These are phyloP conservation scores for Synergus umbraculus DNA, from an alignment of 2,888 invertebrate species.

Conservation along the genomic window DNA sequence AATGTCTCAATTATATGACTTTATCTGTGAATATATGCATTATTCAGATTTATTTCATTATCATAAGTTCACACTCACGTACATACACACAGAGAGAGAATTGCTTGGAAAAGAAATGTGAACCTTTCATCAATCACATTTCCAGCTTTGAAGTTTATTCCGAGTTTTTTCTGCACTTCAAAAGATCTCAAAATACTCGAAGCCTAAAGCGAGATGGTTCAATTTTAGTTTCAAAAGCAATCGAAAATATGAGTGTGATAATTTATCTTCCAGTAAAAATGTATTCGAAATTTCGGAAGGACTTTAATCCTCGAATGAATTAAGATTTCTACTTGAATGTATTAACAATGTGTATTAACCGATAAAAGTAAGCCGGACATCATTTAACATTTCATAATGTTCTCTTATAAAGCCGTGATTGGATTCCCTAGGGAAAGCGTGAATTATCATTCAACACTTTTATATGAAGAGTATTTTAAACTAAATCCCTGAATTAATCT, in stretches of 20 bases:
- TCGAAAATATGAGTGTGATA: neutral
- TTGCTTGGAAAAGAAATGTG: neutral
- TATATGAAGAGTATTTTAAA: neutral
- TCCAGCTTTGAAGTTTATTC: constrained; percentile 4
- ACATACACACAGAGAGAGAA: neutral
- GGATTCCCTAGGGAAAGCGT: neutral
- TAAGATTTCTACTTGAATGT: neutral
- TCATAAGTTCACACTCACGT: neutral
- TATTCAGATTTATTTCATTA: neutral
- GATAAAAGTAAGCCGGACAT: neutral
- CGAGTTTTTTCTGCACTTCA: neutral
- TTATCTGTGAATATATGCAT: neutral
- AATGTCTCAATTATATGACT: neutral
- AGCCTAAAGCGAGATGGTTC: neutral
- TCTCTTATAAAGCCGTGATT: neutral
- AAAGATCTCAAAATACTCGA: neutral
- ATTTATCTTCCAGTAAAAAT: neutral
- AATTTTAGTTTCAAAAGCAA: constrained; percentile 2
- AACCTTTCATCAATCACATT: constrained; percentile 11
- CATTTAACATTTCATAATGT: neutral
- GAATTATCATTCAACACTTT: constrained; percentile 2
- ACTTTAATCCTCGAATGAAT: neutral
- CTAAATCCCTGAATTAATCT: neutral
- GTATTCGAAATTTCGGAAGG: neutral
- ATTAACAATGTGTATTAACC: neutral